Percentiles rank a stretch among this genome's conserved stretches.
phyloP scores from a whole-genome alignment of 2,113 vertebrate species.

The Zosterops pallidus region DNA sequence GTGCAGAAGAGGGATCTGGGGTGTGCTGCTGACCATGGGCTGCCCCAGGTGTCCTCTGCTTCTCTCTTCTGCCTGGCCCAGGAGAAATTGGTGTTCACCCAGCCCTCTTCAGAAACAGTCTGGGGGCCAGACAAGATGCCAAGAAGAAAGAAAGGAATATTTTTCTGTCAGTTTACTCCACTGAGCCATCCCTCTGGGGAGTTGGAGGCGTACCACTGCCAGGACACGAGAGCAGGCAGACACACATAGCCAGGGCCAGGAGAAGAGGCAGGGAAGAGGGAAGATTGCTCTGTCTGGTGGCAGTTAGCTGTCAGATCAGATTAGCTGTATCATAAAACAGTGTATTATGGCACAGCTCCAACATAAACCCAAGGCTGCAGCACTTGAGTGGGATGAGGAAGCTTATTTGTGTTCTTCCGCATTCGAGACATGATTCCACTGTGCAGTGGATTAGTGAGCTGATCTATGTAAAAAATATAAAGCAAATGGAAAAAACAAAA shows the following conservation, averaged over 20 bases:
- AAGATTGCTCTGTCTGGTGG: constrained; percentile 19
- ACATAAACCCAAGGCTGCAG: neutral
- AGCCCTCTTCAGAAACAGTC: fast-evolving
- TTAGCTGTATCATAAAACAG: constrained; percentile 30
- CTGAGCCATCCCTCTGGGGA: neutral
- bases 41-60: fast-evolving
- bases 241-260: neutral
- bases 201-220: fast-evolving
- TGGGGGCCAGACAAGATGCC: neutral
- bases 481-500: neutral
- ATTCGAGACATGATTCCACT: neutral
- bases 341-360: constrained; percentile 27
- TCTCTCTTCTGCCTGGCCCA: neutral
- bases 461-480: neutral
- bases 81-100: neutral
- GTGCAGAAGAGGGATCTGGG: fast-evolving
- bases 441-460: neutral
- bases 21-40: fast-evolving
- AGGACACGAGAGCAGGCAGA: neutral
- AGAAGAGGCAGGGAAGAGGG: neutral
- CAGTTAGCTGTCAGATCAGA: constrained; percentile 47
- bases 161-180: neutral
- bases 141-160: neutral
- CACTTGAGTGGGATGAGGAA: constrained; percentile 21
- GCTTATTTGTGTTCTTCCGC: neutral